Base-by-base conservation (phyloP, 2,888 invertebrate genomes). In the Diaphora mendica region DNA sequence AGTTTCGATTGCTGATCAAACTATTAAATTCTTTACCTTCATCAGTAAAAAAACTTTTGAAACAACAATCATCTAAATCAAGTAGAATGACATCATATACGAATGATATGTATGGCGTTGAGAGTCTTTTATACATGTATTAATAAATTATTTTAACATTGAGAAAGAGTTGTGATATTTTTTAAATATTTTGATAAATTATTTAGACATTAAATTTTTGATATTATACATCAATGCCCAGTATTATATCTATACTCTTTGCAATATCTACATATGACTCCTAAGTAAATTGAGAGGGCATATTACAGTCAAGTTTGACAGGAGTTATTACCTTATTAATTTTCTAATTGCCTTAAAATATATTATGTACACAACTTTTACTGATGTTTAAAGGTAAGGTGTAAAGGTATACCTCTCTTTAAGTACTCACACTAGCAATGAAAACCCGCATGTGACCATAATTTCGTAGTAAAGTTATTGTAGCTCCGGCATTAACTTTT, bases 401-500 rank as follows among this genome's bases (percentile, higher is more conserved):
- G n/a, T n/a, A n/a, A n/a, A n/a, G n/a, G n/a, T n/a, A n/a, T n/a
- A 70, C 68, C 70, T 68, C 67, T 68, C 70, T 76, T 82, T 70
- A 80, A 73, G 81, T 81, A 82, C 23, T 82, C 79, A 81, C 71
- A 77, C 78, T 82, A 79, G 70, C 65, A 70, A 78, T 77, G 80
- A 82, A 74, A 64, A 17, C 75, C 72, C 73, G 68, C 79, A 83
- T n/a, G 84, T 82, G 81, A 82, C 82, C 82, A 78, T 75, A 82
- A 83, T 85, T 82, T 83, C 78, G 73, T 81, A 79, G 78, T 72
- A 82, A 86, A 86, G 79, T 75, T 80, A 81, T 82, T 73, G 76
- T 75, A 79, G 72, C 75, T 77, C 71, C 77, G 79, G 80, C 77
- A 83, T 83, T 82, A 84, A 86, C 84, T 85, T 85, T 85, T 75